phyloP scores from a whole-genome alignment of 2,113 vertebrate species.

The Apodemus speciosus region DNA sequence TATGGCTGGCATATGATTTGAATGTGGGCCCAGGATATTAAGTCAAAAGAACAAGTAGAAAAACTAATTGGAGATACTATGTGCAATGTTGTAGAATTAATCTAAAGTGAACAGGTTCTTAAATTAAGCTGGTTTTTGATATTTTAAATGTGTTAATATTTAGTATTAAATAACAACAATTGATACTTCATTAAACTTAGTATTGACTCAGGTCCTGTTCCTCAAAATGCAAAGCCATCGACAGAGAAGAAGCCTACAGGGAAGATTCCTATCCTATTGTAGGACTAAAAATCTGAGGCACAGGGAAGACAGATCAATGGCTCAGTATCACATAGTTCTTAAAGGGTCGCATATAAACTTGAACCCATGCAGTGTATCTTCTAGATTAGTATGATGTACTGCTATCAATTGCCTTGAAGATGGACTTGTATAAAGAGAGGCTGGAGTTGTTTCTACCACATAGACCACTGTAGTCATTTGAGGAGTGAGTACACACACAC shows the following conservation, averaged over 20 bases:
- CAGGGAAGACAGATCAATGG: neutral
- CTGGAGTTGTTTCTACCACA: neutral
- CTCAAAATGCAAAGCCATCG: neutral
- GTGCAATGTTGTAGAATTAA: neutral
- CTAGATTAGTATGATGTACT: neutral
- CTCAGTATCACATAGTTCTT: neutral
- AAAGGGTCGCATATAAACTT: neutral
- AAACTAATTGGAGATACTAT: neutral
- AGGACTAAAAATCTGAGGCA: constrained; percentile 1
- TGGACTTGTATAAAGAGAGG: neutral
- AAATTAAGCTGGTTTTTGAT: neutral
- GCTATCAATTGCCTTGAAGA: neutral
- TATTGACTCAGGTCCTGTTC: neutral
- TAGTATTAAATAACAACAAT: neutral
- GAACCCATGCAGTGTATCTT: neutral
- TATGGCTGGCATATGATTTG: neutral
- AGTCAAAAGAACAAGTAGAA: neutral
- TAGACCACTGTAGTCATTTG: neutral
- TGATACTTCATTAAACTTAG: neutral
- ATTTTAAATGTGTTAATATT: neutral
- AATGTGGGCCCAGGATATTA: neutral
- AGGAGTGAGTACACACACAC: neutral
- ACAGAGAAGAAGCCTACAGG: neutral
- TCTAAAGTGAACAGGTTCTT: neutral
- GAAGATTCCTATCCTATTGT: neutral